Conservation (phyloP, 2,888 invertebrate species). For the Eremobia ochroleuca region DNA sequence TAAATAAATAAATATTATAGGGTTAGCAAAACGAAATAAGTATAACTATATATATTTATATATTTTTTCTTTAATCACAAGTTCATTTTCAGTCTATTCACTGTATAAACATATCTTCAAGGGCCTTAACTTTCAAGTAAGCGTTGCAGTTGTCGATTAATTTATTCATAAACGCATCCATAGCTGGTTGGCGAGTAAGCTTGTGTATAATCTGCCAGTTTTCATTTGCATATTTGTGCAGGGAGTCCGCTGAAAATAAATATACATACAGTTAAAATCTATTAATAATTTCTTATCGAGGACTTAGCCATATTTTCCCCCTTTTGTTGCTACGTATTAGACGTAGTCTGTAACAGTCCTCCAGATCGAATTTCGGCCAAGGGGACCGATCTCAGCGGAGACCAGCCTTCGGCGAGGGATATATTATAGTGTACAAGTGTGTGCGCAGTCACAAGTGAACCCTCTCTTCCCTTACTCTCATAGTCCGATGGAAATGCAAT, state of each 20-base stretch:
- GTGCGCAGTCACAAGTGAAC: too few relatives aligned
- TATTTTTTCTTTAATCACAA: neutral
- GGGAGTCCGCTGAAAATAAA: conserved; percentile 10
- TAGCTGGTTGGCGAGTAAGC: conserved; percentile 6
- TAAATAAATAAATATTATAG: too few relatives aligned
- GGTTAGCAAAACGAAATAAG: neutral
- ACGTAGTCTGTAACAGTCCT: neutral
- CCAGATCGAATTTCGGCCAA: neutral
- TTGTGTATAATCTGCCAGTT: conserved; percentile 25
- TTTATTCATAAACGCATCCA: conserved; percentile 25
- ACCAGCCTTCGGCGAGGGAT: neutral
- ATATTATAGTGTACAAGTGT: too few relatives aligned
- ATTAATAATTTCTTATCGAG: neutral
- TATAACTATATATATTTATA: neutral
- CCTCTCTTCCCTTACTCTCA: neutral
- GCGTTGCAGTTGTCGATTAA: conserved; percentile 19
- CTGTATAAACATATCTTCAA: conserved; percentile 12
- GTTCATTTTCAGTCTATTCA: neutral
- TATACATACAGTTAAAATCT: neutral
- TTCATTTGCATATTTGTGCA: conserved; percentile 21
- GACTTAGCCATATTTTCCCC: neutral
- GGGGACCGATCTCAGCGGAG: neutral
- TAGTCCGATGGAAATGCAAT: neutral
- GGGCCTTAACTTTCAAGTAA: neutral
- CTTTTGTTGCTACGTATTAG: neutral